Conservation (phyloP, 2,113 vertebrate species). For the Shinisaurus crocodilurus region DNA sequence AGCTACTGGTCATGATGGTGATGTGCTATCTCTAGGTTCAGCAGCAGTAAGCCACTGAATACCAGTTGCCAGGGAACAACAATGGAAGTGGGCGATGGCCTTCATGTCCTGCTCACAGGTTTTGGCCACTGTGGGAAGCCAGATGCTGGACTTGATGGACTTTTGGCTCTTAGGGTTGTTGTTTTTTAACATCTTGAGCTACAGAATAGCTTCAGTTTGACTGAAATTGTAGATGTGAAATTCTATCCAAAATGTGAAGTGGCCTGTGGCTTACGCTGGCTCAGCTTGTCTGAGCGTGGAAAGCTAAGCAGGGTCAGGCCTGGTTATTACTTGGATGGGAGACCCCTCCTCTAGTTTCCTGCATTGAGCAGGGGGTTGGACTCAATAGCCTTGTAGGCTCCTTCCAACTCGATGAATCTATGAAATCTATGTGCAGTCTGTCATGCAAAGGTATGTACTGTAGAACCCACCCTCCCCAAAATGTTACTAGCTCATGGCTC, state of each 20-base stretch:
- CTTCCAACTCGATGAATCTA: too few relatives aligned
- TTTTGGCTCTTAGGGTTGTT: not conserved
- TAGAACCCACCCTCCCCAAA: not conserved
- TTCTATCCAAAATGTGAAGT: not conserved
- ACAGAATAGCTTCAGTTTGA: not conserved
- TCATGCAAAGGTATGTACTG: not conserved
- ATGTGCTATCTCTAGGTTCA: too few relatives aligned
- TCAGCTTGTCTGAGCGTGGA: too few relatives aligned
- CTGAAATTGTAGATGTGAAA: not conserved
- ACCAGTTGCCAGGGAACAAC: not conserved
- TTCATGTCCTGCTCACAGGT: not conserved
- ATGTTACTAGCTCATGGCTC: not conserved
- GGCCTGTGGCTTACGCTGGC: too few relatives aligned
- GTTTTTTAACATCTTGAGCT: not conserved
- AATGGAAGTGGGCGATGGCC: not conserved
- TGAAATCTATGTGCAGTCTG: too few relatives aligned
- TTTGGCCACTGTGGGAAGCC: not conserved
- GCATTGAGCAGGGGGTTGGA: too few relatives aligned
- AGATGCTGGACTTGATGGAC: not conserved
- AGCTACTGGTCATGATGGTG: too few relatives aligned
- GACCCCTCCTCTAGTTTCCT: too few relatives aligned
- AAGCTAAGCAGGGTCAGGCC: too few relatives aligned
- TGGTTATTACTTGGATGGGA: too few relatives aligned
- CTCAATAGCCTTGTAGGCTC: too few relatives aligned
- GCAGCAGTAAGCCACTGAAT: not conserved